A percentile compares a stretch with the other conserved stretches of the same genome.
Conservation (phyloP, 2,113 vertebrate species). For the Mus pahari region DNA sequence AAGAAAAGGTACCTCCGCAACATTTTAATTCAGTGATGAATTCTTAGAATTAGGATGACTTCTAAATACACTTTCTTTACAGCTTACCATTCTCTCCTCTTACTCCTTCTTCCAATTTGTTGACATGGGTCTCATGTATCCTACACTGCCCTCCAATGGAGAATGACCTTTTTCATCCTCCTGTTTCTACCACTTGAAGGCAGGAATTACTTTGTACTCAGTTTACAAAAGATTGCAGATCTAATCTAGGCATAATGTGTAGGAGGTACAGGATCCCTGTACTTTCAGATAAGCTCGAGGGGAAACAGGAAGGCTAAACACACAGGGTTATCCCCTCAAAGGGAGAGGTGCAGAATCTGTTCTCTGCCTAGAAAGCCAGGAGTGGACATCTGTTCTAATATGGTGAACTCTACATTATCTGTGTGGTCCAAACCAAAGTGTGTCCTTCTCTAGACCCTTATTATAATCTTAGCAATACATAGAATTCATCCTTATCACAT, state of each 20-base stretch:
- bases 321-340: background rate
- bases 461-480: background rate
- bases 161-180: background rate
- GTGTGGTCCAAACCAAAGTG: background rate
- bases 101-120: background rate
- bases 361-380: background rate
- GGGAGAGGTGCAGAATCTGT: background rate
- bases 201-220: background rate
- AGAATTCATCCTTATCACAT: background rate
- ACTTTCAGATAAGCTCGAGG: background rate
- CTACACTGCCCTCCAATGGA: too few relatives aligned
- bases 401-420: background rate
- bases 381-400: background rate
- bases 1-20: slow-evolving; percentile 71
- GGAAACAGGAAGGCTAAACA: background rate
- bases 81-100: background rate
- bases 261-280: background rate
- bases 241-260: background rate
- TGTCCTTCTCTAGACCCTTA: background rate
- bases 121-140: background rate
- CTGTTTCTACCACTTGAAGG: too few relatives aligned
- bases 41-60: slow-evolving; percentile 30
- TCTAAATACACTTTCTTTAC: background rate
- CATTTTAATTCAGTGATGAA: slow-evolving; percentile 6
- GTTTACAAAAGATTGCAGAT: background rate